Conservation (phyloP, 2,888 invertebrate genomes). For the Harpagoxenus sublaevis region DNA sequence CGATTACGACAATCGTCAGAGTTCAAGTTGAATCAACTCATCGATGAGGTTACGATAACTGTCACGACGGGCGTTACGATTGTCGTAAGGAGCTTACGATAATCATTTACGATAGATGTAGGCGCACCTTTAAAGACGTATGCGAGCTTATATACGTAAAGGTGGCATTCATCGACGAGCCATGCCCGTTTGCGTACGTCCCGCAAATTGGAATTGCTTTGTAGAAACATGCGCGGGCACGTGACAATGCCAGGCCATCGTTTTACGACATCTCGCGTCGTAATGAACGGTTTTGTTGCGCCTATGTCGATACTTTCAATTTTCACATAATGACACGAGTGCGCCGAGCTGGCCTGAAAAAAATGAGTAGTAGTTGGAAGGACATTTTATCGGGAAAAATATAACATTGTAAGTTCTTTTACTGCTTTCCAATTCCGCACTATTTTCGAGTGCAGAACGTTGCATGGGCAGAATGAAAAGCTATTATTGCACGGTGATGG, state of each 20-base stretch:
- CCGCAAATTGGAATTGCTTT: constrained; percentile 38
- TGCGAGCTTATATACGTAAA: not conserved
- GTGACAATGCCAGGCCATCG: constrained; percentile 33
- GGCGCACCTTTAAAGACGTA: not conserved
- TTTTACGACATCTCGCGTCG: constrained; percentile 26
- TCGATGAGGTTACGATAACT: no score
- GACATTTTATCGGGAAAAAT: constrained; percentile 29
- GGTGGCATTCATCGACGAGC: not conserved
- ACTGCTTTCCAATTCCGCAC: constrained; percentile 3
- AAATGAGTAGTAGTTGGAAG: constrained; percentile 22
- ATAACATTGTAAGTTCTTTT: constrained; percentile 22
- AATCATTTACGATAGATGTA: no score
- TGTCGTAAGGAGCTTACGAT: no score
- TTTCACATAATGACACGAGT: constrained; percentile 28
- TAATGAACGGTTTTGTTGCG: constrained; percentile 34
- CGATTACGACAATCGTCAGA: no score
- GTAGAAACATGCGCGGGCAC: constrained; percentile 1
- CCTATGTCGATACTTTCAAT: constrained; percentile 38
- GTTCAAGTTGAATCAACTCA: no score
- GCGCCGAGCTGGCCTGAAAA: not conserved
- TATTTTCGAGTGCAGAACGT: constrained; percentile 33
- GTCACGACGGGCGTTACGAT: no score
- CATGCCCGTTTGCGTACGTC: not conserved
- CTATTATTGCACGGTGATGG: constrained; percentile 2
- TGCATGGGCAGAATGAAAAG: constrained; percentile 14